These are phyloP conservation scores for Drosophila saltans DNA, from an alignment of 1,140 invertebrate genomes.

Conservation along the genomic window DNA sequence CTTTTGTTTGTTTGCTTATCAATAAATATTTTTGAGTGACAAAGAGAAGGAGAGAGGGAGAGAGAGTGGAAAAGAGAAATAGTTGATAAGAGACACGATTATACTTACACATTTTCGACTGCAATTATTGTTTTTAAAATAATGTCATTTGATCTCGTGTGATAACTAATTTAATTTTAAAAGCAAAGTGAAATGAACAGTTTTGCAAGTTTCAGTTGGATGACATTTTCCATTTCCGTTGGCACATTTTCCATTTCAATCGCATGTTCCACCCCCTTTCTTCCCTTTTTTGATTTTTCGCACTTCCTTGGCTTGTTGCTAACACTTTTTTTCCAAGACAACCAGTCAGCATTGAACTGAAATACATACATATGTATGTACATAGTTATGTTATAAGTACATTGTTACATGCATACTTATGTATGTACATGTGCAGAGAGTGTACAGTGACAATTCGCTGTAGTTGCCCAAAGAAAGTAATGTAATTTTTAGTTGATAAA, in stretches of 20 bases:
- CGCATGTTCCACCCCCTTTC: conserved; percentile 55
- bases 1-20: conserved; percentile 57
- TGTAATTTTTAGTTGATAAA: no score
- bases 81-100: not conserved
- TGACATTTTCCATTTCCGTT: conserved; percentile 58
- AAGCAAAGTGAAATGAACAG: not conserved
- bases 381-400: no score
- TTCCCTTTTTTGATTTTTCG: not conserved
- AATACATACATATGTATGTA: not conserved
- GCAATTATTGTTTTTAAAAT: not conserved
- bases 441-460: no score
- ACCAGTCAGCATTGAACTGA: conserved; percentile 24
- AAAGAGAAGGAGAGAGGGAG: not conserved
- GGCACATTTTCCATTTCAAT: conserved; percentile 69
- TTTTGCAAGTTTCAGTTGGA: conserved; percentile 16
- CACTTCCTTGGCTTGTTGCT: not conserved
- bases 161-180: not conserved
- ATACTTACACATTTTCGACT: not conserved
- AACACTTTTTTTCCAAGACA: conserved; percentile 7
- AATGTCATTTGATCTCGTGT: not conserved
- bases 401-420: no score
- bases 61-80: not conserved
- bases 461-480: no score
- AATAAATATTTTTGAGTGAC: conserved; percentile 24
- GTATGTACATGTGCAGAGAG: no score